Base-by-base conservation (phyloP, 2,888 invertebrate species). In the Agrotis puta region DNA sequence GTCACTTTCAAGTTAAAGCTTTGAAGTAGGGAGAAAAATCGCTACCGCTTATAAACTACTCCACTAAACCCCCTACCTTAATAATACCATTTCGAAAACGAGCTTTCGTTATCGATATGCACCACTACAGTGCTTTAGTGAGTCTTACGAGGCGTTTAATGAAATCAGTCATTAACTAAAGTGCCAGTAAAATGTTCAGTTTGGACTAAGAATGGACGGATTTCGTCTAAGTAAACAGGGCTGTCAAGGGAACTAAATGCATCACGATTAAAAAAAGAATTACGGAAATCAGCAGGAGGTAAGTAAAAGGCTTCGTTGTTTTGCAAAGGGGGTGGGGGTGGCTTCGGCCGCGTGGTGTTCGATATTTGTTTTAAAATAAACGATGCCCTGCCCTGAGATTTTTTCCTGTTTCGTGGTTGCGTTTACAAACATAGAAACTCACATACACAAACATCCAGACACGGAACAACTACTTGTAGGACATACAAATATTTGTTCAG, bases 81-180 rank as follows among this genome's bases (percentile, higher is more conserved):
- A 88, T 88, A 90, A 89, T 89, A 88, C 87, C 85, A 91, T 91
- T 91, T 90, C 72, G 82, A 85, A 87, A 89, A 90, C 87, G 88
- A 89, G 89, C 87, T 88, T 88, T 87, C 87, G 88, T 91, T 93
- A 92, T 92, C 93, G 86, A 88, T 88, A 88, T 86, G 88, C 86
- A 87, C 86, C 88, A 87, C 86, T 88, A 74, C 71, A 85, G 85
- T 84, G 85, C 88, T 90, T 88, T 83, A 89, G 81, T 85, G 79
- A 85, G 87, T 87, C 88, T 89, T 89, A 90, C 87, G 88, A 87
- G 81, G 83, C 85, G 84, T 92, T 91, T 94, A 94, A 95, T 94
- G 94, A 94, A 94, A 93, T 94, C 89, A 89, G 92, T 94, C 92
- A 94, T 95, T 94, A 94, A 87, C 85, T 89, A 90, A 92, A 94